Conservation (phyloP, 2,797 vertebrate species). For the Lithobates sylvaticus region DNA sequence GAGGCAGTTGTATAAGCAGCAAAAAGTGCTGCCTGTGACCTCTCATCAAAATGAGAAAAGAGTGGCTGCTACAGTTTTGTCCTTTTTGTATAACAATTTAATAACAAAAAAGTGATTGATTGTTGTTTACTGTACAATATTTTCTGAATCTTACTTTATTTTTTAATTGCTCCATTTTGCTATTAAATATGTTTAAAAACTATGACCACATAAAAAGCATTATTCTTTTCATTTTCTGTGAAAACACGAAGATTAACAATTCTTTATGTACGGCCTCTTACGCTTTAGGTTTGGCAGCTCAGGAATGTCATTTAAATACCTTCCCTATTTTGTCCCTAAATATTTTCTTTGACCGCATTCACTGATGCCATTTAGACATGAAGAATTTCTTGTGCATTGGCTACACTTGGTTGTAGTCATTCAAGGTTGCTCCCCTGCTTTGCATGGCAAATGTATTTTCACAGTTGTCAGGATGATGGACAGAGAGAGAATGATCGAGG, state of each 20-base stretch:
- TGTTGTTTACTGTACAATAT: not conserved
- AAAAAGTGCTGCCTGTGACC: not conserved
- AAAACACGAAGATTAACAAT: not conserved
- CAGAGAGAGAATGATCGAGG: conserved; percentile 79
- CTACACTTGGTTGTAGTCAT: conserved; percentile 71
- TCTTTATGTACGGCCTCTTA: not conserved
- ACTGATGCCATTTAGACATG: not conserved
- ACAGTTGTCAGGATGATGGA: conserved; percentile 91
- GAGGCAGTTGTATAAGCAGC: too few relatives aligned
- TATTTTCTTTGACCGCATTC: not conserved
- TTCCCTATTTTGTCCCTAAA: not conserved
- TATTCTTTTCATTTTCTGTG: too few relatives aligned
- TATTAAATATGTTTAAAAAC: not conserved
- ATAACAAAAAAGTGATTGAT: not conserved
- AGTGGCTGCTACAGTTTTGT: not conserved
- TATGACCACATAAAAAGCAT: not conserved
- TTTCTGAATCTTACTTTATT: not conserved
- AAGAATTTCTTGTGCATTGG: not conserved
- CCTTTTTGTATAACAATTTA: too few relatives aligned
- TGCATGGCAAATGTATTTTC: conserved; percentile 89
- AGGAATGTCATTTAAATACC: not conserved
- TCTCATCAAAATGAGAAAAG: not conserved
- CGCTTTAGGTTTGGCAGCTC: not conserved
- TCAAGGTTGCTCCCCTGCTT: conserved; percentile 77
- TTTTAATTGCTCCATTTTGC: too few relatives aligned